Base-by-base conservation (phyloP, 2,797 vertebrate species). In the Prionace glauca region DNA sequence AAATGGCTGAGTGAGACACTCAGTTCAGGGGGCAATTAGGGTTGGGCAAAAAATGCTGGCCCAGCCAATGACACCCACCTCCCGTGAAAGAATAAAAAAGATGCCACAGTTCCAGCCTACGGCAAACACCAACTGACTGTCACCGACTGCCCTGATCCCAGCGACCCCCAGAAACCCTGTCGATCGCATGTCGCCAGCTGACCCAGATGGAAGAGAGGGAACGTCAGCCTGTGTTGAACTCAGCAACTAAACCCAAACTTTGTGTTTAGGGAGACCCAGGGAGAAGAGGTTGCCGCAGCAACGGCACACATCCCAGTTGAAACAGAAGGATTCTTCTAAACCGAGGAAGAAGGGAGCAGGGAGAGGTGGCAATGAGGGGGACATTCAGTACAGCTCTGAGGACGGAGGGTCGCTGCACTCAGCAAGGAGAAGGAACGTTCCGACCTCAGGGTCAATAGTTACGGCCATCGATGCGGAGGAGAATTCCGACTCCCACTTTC, bases 181-280 rank as follows among this genome's bases (percentile, higher is more conserved):
- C 9, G 2, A 92, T 36, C 11, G 12, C 62, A 12, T 11, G 36
- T 65, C 32, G n/a, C 60, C 32, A 18, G 18, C 11, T 18, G 8
- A 62, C 11, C 62, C 14, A 32, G 87, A n/a, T 9, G 56, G 50
- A 45, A 84, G 12, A 2, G 24, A 60, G 16, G 9, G 88, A 65
- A 18, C 2, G 18, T 60, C 18, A 91, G 41, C 36, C 29, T 5
- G 18, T 20, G 12, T 26, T 3, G 45, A 95, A 77, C 50, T 56
- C 29, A 18, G n/a, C 56, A 32, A n/a, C 14, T 24, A 32, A 56
- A 74, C n/a, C 29, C 22, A 36, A 65, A 22, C 90, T 69, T 56
- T 77, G 22, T 95, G 36, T 95, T 50, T 69, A 95, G 93, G 93
- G 50, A 77, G 71, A 20, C 93, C 93, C 71, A 74, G 36, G 26